Base-by-base conservation (phyloP, 2,888 invertebrate genomes). In the Thymelicus acteon region DNA sequence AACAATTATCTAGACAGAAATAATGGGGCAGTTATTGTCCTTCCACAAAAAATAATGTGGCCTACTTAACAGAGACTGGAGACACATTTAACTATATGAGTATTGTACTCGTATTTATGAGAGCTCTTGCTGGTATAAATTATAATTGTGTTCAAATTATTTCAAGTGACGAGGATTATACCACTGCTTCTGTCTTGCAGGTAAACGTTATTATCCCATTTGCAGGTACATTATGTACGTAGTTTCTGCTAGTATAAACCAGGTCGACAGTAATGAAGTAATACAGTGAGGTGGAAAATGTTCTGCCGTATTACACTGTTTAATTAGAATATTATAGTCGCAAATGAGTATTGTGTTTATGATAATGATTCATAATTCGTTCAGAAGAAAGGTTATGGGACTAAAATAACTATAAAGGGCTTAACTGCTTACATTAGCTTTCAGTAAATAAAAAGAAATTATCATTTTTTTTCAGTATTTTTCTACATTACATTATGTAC, bases 221-320 rank as follows among this genome's bases (percentile, higher is more conserved):
- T 60, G 49, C 48, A 39, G 19, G 39, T 49, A 60, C 60, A 49
- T 67, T 47, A 24, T 47, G 66, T 67, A 39, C 48, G 37, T 39
- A 60, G 48, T 49, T 60, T 40, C 19, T 49, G 40, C 60, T 49
- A 49, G 48, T 39, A 52, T 39, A 52, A 64, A 64, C 52, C 63
- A 67, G 49, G 49, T 60, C 49, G 60, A 40, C 67, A 49, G 60
- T 60, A 67, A 67, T 66, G 39, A 60, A 49, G 60, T 60, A 60
- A 67, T 66, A 19, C 58, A 40, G 58, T 48, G 48, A 60, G 19
- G 47, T 48, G 66, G 39, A 49, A 54, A 49, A 67, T 60, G 60
- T 60, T 67, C 60, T 60, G 12, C 19, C 19, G 49, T 49, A 49
- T 60, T 67, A 60, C 48, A 39, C 49, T 15, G 67, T 60, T 67